Evolutionary conservation across 2,888 invertebrate species (phyloP), one percentile per base, ranked within the genome.

Genomic region (Argynnis bischoffii): DNA sequence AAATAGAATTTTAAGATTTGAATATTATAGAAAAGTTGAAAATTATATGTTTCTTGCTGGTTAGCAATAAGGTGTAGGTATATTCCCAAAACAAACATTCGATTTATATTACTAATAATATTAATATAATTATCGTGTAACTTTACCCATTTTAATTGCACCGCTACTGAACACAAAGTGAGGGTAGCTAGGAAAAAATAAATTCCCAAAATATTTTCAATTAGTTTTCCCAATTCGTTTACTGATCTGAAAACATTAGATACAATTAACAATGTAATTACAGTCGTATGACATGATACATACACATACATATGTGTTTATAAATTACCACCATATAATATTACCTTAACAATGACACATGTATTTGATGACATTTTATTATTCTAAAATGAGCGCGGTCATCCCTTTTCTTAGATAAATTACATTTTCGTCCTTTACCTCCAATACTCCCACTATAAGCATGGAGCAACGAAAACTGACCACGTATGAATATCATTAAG

Each of bases 401-500:
- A 61, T 90, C 86, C 63, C 84, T 80, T 61, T 71, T 70, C n/a
- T 71, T 72, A 1, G 77, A 78, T 13, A 82, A 47, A 14, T 67
- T 66, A 48, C 65, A 82, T 0, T 50, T 57, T 18, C 68, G 75
- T 1, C 87, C 87, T 2, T 68, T 78, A 0, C 88, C 88, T 0
- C 81, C 89, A 53, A 90, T 85, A 31, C 73, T 75, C 66, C 81
- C 79, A 70, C 86, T 81, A 64, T 81, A 81, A 6, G 79, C 68
- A 6, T 81, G 80, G 5, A 91, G 75, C 41, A 82, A 70, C 8
- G 76, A 70, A 73, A 84, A 89, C 71, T 90, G 89, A 0, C 89
- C 89, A 57, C 85, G 82, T n/a, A 83, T 71, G 63, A 88, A 88
- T 64, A 88, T 84, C 84, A 89, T 88, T 8, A 88, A 72, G 0